phyloP scores from a whole-genome alignment of 2,797 vertebrate species.

The Arctocebus calabarensis region DNA sequence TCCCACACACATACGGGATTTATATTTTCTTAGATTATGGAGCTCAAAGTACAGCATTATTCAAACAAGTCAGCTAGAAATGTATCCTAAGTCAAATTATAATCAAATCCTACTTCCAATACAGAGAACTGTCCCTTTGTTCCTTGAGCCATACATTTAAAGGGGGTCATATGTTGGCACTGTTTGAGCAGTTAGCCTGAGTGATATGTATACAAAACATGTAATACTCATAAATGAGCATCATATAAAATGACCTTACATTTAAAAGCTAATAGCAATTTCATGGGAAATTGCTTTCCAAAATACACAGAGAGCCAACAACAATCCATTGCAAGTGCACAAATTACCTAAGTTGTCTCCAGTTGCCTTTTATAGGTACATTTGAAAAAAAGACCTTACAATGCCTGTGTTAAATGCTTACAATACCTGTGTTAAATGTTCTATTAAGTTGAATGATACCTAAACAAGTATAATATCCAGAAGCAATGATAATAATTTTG shows the following conservation, averaged over 20 bases:
- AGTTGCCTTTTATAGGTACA: conserved; percentile 54
- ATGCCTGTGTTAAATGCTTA: conserved; percentile 40
- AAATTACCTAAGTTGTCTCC: conserved; percentile 54
- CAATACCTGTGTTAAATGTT: conserved; percentile 47
- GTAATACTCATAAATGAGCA: conserved; percentile 43
- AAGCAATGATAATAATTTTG: neutral
- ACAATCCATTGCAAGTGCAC: conserved; percentile 13
- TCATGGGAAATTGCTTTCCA: conserved; percentile 69
- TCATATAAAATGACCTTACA: conserved; percentile 54
- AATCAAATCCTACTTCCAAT: neutral
- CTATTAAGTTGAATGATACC: conserved; percentile 43
- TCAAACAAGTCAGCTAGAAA: neutral
- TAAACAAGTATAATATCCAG: conserved; percentile 9
- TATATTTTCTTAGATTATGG: neutral
- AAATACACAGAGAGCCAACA: conserved; percentile 47
- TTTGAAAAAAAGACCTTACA: conserved; percentile 50
- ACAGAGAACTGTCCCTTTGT: neutral
- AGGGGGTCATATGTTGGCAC: neutral
- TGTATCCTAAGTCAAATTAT: neutral
- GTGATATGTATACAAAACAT: conserved; percentile 37
- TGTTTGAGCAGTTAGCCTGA: conserved; percentile 31
- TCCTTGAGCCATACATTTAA: neutral
- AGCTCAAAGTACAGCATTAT: neutral
- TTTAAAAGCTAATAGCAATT: conserved; percentile 64
- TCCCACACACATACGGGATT: neutral